phyloP scores from a whole-genome alignment of 2,797 vertebrate genomes.

The Argya squamiceps region DNA sequence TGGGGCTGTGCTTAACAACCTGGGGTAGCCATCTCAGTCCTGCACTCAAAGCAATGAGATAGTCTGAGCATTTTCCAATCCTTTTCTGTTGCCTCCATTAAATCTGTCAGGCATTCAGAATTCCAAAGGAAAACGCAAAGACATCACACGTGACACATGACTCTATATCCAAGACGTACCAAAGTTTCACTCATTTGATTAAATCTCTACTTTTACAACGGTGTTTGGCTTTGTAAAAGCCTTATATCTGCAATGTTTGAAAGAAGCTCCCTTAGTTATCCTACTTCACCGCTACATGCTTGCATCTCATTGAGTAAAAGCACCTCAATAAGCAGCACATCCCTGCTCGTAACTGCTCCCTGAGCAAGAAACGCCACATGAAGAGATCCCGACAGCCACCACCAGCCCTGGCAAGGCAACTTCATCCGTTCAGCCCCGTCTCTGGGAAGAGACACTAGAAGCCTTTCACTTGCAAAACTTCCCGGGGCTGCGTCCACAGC shows the following conservation, averaged over 20 bases:
- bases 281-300: neutral
- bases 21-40: neutral
- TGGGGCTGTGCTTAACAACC: neutral
- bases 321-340: neutral
- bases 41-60: neutral
- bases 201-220: neutral
- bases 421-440: neutral
- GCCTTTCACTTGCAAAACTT: neutral
- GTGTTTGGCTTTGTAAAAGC: neutral
- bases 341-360: neutral
- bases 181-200: neutral
- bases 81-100: neutral
- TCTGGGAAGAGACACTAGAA: neutral
- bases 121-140: neutral
- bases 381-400: neutral
- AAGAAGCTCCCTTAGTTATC: neutral
- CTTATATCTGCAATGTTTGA: rapidly evolving
- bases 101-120: neutral
- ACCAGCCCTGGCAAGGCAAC: neutral
- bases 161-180: neutral
- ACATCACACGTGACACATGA: neutral
- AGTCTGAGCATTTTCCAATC: neutral
- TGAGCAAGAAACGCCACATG: neutral
- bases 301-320: neutral
- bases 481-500: neutral